phyloP scores from a whole-genome alignment of 2,113 vertebrate genomes.

The Eubucco bourcierii region DNA sequence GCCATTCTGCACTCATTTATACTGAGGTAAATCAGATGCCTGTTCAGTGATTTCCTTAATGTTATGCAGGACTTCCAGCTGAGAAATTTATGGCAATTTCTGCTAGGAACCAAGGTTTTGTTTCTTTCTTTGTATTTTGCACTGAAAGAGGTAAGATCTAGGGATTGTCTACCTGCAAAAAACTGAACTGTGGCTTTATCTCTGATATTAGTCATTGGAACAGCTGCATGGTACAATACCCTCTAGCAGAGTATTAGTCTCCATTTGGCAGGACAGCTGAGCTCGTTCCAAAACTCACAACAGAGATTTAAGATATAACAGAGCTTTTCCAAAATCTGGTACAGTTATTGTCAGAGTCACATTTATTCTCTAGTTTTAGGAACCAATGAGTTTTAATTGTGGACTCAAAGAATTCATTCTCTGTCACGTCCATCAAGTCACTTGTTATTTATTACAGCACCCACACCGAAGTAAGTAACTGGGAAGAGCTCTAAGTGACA shows the following conservation, averaged over 20 bases:
- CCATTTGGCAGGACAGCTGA: background rate
- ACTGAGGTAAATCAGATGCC: background rate
- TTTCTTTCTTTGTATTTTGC: background rate
- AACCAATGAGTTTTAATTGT: background rate
- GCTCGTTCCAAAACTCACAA: background rate
- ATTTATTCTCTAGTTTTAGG: background rate
- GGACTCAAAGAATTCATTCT: background rate
- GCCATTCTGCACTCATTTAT: background rate
- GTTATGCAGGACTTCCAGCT: background rate
- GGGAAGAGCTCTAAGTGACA: background rate
- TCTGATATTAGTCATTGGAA: background rate
- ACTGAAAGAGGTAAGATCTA: background rate
- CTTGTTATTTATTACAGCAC: background rate
- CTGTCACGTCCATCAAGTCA: background rate
- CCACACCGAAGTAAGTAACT: background rate
- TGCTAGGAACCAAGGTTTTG: slow-evolving; percentile 8
- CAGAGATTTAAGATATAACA: background rate
- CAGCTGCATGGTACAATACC: background rate
- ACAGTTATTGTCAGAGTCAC: background rate
- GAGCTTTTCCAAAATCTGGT: background rate
- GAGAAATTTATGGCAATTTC: background rate
- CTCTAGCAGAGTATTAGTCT: background rate
- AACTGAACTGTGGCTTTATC: background rate
- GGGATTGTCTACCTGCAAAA: background rate
- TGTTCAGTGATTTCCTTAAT: background rate